phyloP scores from a whole-genome alignment of 2,888 invertebrate species.

The Trichopoda pennipes region DNA sequence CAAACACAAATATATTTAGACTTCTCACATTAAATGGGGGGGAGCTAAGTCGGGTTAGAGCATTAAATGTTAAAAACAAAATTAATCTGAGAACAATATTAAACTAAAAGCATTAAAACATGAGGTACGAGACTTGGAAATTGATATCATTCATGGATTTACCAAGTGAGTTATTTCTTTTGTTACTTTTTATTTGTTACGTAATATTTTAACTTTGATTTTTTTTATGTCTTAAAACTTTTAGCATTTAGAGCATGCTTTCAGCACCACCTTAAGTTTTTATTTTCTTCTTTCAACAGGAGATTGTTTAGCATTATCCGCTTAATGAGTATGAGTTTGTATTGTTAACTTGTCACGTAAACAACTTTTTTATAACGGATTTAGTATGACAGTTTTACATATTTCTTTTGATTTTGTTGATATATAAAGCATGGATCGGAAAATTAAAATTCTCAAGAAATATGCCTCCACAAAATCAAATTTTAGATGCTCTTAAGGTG shows the following conservation, averaged over 20 bases:
- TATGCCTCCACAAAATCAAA: too few relatives aligned
- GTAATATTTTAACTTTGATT: conserved; percentile 9
- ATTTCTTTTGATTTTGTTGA: conserved; percentile 30
- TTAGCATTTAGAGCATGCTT: background rate
- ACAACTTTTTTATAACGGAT: conserved; percentile 31
- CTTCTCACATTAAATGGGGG: background rate
- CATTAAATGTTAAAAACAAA: background rate
- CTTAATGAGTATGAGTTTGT: background rate
- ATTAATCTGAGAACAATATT: background rate
- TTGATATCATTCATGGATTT: conserved; percentile 27
- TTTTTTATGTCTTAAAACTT: background rate
- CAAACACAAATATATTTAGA: conserved; percentile 54
- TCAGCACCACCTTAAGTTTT: background rate
- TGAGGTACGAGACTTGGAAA: conserved; percentile 6
- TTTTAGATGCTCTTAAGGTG: too few relatives aligned
- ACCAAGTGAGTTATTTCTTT: conserved; percentile 1
- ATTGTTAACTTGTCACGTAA: conserved; percentile 58
- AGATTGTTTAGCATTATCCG: background rate
- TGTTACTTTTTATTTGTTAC: background rate
- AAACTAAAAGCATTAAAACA: conserved; percentile 23
- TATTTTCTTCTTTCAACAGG: background rate
- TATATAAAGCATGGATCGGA: too few relatives aligned
- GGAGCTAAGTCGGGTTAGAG: background rate
- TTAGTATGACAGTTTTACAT: conserved; percentile 39
- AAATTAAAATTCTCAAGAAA: too few relatives aligned